Evolutionary conservation across 2,797 vertebrate genomes (phyloP).

Genomic region (Dromococcyx pavoninus): DNA sequence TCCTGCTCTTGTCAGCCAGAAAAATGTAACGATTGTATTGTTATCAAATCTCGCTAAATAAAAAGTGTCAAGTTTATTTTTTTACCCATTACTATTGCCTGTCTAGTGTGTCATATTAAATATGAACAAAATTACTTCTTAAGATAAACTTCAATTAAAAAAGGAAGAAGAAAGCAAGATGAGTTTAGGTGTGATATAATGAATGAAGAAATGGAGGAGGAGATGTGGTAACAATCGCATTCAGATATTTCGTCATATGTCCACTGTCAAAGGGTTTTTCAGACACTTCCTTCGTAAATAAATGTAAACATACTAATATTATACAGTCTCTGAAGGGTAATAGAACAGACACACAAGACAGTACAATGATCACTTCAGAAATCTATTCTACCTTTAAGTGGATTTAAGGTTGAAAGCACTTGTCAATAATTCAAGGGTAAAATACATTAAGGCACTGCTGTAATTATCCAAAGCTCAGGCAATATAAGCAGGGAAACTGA

Average conservation of each 20-base stretch:
- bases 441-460: conserved; percentile 18
- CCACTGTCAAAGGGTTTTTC: background rate
- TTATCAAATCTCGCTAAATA: background rate
- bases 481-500: background rate
- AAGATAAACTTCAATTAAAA: background rate
- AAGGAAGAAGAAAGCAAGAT: background rate
- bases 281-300: background rate
- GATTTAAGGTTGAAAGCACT: conserved; percentile 53
- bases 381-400: conserved; percentile 30
- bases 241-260: background rate
- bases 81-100: background rate
- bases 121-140: background rate
- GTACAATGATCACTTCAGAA: conserved; percentile 1
- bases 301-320: background rate
- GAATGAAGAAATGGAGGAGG: background rate
- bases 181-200: background rate
- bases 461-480: conserved; percentile 23
- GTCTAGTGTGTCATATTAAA: background rate
- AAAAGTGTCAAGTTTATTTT: background rate
- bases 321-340: background rate
- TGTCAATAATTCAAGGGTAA: conserved; percentile 56
- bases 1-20: background rate
- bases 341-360: background rate
- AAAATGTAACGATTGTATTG: background rate
- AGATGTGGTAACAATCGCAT: background rate